Evolutionary conservation across 1,140 invertebrate species (phyloP), one percentile per base, ranked within the genome.

Genomic region (Zaprionus kolodkinae): DNA sequence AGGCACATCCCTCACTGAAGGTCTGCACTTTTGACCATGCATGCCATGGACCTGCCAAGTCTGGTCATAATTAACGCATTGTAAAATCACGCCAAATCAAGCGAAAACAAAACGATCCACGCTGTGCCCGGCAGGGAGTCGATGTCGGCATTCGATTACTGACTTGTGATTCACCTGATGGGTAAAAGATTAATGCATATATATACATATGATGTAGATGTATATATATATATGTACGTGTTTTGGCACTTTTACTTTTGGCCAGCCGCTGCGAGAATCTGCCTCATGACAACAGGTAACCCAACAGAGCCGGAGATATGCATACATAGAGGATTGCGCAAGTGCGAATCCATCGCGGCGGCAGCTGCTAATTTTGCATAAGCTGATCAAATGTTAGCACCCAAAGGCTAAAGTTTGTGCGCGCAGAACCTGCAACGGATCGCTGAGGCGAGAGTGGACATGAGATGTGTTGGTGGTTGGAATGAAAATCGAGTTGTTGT

Each of bases 371-470:
- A 61, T 45, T 85, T 86, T 86, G 82, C 83, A 82, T 87, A 79
- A 87, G 83, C 67, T 55, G 17, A 75, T 35, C 65, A 54, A 59
- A 21, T 70, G 82, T 76, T 79, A 69, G 76, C 83, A 85, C 67
- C 83, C 83, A 86, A 88, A 86, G 83, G 84, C 84, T 88, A 86
- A 86, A 86, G 83, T 88, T 88, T 72, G 76, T 62, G 54, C 35
- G 62, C 43, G 72, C 66, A 83, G 83, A 79, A 86, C 81, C 69
- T 48, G 62, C 63, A 27, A 25, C 35, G 25, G 40, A 64, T 40
- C 12, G 21, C 40, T 21, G 45, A 15, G 40, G 40, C 40, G 40
- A 45, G 71, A 45, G 36, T 76, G 65, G 54, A 82, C 69, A 65
- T 65, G 21, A 2, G 67, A 64, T 66, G 72, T 66, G 72, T 45